Evolutionary conservation across 1,140 invertebrate species (phyloP).

Genomic region (Atopsyche davidsoni): DNA sequence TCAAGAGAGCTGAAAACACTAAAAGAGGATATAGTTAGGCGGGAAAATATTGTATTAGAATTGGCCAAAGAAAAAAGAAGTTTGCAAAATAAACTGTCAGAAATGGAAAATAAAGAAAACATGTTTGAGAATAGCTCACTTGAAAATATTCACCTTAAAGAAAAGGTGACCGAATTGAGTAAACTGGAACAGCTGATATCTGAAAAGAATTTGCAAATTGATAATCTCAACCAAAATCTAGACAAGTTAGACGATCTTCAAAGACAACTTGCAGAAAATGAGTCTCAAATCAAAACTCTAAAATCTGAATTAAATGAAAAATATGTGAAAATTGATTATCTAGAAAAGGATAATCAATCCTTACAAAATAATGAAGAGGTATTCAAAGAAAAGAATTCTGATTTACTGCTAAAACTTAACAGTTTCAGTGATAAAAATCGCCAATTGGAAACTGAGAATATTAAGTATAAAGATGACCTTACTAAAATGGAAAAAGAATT

Average conservation of each 20-base stretch:
- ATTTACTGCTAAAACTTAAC: constrained; percentile 22
- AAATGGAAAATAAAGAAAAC: constrained; percentile 39
- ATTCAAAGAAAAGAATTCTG: constrained; percentile 26
- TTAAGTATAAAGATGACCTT: constrained; percentile 39
- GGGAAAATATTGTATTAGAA: constrained; percentile 55
- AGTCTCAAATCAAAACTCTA: constrained; percentile 40
- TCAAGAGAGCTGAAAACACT: constrained; percentile 52
- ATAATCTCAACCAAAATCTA: constrained; percentile 46
- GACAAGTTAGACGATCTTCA: constrained; percentile 45
- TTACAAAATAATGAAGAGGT: constrained; percentile 29
- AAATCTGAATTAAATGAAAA: constrained; percentile 41
- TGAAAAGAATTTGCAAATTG: constrained; percentile 49
- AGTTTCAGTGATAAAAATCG: constrained; percentile 23
- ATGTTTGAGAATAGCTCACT: constrained; percentile 35
- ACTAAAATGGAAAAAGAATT: constrained; percentile 47
- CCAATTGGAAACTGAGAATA: constrained; percentile 32
- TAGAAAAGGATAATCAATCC: constrained; percentile 21
- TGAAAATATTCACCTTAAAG: constrained; percentile 40
- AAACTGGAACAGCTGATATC: constrained; percentile 43
- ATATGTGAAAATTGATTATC: constrained; percentile 30
- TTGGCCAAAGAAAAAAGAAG: constrained; percentile 52
- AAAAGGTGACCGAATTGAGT: constrained; percentile 39
- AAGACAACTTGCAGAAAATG: constrained; percentile 43
- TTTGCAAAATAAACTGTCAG: constrained; percentile 43
- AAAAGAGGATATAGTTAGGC: constrained; percentile 51